Conservation (phyloP, 1,140 invertebrate species). For the Leucophenga varia region DNA sequence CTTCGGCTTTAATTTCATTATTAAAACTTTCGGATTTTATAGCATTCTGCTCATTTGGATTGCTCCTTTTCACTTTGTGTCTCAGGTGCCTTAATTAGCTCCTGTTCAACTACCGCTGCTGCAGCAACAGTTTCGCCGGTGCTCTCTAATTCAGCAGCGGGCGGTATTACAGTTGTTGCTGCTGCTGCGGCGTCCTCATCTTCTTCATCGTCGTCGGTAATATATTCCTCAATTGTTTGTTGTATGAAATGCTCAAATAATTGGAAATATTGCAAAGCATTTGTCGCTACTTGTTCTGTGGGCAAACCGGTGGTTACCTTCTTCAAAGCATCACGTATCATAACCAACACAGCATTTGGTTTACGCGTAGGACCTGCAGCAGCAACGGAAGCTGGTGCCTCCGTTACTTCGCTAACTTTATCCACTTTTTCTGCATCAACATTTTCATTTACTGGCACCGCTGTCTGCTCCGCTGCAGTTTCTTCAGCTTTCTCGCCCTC, state of each 20-base stretch:
- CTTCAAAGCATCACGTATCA: constrained; percentile 47
- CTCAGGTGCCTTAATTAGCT: not conserved
- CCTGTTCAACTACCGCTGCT: not conserved
- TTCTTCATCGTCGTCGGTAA: constrained; percentile 43
- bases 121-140: too few relatives aligned
- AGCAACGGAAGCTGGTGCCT: constrained; percentile 7
- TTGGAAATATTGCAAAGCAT: constrained; percentile 51
- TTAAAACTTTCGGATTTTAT: too few relatives aligned
- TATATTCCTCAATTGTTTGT: constrained; percentile 48
- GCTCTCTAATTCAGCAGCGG: not conserved
- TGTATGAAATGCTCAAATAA: constrained; percentile 52
- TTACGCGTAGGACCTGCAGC: constrained; percentile 30
- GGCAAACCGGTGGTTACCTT: constrained; percentile 47
- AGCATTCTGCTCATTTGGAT: too few relatives aligned
- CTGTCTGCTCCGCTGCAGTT: constrained; percentile 4
- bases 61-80: too few relatives aligned
- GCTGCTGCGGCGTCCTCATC: constrained; percentile 30
- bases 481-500: constrained; percentile 5
- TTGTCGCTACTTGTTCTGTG: constrained; percentile 49
- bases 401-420: constrained; percentile 16
- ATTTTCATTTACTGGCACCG: too few relatives aligned
- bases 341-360: constrained; percentile 37
- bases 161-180: constrained; percentile 5
- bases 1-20: too few relatives aligned
- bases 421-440: too few relatives aligned